A percentile compares a stretch with the other conserved stretches of the same genome.
Conservation (phyloP, 2,113 vertebrate genomes). For the Mustela lutreola region DNA sequence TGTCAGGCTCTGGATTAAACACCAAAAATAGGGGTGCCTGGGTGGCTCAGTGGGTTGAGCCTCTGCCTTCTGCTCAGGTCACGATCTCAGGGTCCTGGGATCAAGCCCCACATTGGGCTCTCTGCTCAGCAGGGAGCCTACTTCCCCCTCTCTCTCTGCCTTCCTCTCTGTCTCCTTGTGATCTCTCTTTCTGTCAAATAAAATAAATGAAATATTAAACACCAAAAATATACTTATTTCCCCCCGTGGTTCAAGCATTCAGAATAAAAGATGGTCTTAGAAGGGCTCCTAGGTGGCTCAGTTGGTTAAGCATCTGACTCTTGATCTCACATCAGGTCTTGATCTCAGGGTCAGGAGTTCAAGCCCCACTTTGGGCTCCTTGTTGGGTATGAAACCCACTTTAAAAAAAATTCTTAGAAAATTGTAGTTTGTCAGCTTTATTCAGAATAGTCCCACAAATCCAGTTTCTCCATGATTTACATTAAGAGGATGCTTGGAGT, state of each 20-base stretch:
- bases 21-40: too few relatives aligned
- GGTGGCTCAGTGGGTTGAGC: too few relatives aligned
- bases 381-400: background rate
- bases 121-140: too few relatives aligned
- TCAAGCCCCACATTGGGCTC: too few relatives aligned
- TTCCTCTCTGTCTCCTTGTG: too few relatives aligned
- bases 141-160: too few relatives aligned
- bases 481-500: background rate
- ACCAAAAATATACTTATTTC: background rate
- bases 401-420: background rate
- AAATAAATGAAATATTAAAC: too few relatives aligned
- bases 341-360: background rate
- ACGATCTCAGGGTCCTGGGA: too few relatives aligned
- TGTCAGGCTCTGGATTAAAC: background rate
- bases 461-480: background rate
- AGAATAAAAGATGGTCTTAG: slow-evolving; percentile 44
- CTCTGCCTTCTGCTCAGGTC: too few relatives aligned
- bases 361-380: background rate
- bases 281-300: background rate
- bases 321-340: background rate
- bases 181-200: too few relatives aligned
- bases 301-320: background rate
- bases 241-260: background rate
- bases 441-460: background rate
- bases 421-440: slow-evolving; percentile 25